These are phyloP conservation scores for Fistularia tabacaria DNA, from an alignment of 2,797 vertebrate genomes.

Conservation along the genomic window DNA sequence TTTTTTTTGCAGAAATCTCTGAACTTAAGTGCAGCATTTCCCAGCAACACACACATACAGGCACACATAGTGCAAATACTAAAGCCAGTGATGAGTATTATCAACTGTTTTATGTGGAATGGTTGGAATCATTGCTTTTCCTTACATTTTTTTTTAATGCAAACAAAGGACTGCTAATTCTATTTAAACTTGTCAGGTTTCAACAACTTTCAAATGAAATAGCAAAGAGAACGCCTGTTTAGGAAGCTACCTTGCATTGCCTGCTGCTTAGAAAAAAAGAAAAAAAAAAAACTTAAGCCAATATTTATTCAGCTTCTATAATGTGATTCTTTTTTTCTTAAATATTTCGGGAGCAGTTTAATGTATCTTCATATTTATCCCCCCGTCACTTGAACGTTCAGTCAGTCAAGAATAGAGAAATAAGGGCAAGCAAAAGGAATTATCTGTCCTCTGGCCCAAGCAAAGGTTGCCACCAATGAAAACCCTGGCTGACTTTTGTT, in stretches of 20 bases:
- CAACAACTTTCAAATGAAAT: neutral
- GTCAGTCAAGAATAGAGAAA: neutral
- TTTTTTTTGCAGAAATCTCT: slow-evolving; percentile 41
- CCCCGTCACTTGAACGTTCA: no score
- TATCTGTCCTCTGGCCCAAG: neutral
- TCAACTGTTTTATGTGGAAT: slow-evolving; percentile 22
- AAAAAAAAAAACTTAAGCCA: no score
- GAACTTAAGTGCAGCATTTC: slow-evolving; percentile 32
- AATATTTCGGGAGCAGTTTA: no score
- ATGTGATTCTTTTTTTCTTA: no score
- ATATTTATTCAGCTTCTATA: no score
- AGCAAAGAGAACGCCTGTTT: neutral
- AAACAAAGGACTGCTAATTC: slow-evolving; percentile 23
- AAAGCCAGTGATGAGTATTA: slow-evolving; percentile 4
- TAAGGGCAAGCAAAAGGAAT: neutral
- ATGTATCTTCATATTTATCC: no score
- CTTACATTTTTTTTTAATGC: slow-evolving; percentile 11
- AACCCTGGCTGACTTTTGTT: slow-evolving; percentile 10
- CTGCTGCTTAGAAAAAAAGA: no score
- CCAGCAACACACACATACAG: slow-evolving; percentile 9
- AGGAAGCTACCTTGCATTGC: no score
- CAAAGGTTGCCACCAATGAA: slow-evolving; percentile 7
- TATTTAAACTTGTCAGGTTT: slow-evolving; percentile 6
- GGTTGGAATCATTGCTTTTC: slow-evolving; percentile 12
- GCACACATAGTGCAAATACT: slow-evolving; percentile 24